phyloP scores from a whole-genome alignment of 2,113 vertebrate genomes.

The Pterocles burchelli region DNA sequence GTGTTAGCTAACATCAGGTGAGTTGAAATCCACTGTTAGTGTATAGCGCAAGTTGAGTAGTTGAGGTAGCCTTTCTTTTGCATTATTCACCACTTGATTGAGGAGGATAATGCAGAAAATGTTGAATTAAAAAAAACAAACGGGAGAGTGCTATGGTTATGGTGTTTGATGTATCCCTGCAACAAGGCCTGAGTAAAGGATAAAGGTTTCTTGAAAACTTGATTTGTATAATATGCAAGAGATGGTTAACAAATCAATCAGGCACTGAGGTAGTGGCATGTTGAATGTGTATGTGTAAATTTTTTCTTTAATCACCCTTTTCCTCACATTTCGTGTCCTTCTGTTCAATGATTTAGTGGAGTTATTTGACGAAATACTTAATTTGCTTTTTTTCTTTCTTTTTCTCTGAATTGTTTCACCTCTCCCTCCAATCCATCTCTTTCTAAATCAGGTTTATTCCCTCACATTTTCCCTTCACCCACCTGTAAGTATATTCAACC shows the following conservation, averaged over 20 bases:
- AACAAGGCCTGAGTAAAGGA: neutral
- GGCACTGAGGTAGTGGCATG: neutral
- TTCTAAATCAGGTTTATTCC: neutral
- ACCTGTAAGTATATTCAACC: neutral
- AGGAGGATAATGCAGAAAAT: neutral
- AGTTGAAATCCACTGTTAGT: neutral
- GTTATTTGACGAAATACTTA: neutral
- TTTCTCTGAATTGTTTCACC: neutral
- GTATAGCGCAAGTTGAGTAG: neutral
- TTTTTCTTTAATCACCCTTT: neutral
- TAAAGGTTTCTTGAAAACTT: neutral
- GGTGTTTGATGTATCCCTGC: neutral
- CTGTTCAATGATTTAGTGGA: neutral
- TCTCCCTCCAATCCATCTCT: neutral
- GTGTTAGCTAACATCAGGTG: neutral
- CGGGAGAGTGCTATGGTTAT: neutral
- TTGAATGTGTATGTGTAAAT: neutral
- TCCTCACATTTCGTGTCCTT: neutral
- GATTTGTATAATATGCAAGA: neutral
- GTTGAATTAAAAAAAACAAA: neutral
- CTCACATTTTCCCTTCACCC: neutral
- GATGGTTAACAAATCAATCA: neutral
- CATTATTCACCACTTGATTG: neutral
- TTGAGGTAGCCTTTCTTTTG: neutral
- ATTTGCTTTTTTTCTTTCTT: neutral